Percentiles rank a stretch among this genome's conserved stretches.
These are phyloP conservation scores for Carassius carassius DNA, from an alignment of 2,113 vertebrate species.

Conservation along the genomic window DNA sequence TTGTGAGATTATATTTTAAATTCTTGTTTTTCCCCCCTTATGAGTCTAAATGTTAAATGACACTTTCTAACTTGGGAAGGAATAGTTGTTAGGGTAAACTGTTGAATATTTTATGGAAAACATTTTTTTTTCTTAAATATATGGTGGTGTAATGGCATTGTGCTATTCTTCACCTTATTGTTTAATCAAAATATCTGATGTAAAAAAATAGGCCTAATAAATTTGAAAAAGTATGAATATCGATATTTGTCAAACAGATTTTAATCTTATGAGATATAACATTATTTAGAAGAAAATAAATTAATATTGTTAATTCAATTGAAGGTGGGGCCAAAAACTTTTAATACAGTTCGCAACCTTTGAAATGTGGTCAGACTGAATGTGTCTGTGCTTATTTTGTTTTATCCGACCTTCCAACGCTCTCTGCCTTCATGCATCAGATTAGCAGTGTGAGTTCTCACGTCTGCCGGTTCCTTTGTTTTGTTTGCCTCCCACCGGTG, in stretches of 20 bases:
- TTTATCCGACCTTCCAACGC: background rate
- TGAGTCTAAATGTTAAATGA: no score
- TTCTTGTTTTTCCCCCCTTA: no score
- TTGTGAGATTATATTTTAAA: no score
- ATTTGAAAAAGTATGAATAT: background rate
- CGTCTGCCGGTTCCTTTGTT: slow-evolving; percentile 49
- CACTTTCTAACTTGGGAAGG: no score
- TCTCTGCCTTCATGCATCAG: background rate
- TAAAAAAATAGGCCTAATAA: no score
- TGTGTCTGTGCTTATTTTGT: background rate
- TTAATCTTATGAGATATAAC: background rate
- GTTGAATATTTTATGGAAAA: no score
- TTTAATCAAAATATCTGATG: background rate
- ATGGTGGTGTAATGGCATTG: no score
- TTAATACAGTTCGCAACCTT: background rate
- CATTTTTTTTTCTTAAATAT: no score
- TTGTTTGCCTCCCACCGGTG: slow-evolving; percentile 51
- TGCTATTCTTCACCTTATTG: no score
- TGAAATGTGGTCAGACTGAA: slow-evolving; percentile 8
- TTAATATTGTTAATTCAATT: background rate
- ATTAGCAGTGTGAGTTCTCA: slow-evolving; percentile 13
- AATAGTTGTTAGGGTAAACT: no score
- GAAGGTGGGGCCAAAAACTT: background rate
- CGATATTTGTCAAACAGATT: background rate
- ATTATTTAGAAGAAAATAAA: background rate